Evolutionary conservation across 2,113 vertebrate genomes (phyloP), one percentile per base, ranked within the genome.

Genomic region (Brienomyrus longianalis): DNA sequence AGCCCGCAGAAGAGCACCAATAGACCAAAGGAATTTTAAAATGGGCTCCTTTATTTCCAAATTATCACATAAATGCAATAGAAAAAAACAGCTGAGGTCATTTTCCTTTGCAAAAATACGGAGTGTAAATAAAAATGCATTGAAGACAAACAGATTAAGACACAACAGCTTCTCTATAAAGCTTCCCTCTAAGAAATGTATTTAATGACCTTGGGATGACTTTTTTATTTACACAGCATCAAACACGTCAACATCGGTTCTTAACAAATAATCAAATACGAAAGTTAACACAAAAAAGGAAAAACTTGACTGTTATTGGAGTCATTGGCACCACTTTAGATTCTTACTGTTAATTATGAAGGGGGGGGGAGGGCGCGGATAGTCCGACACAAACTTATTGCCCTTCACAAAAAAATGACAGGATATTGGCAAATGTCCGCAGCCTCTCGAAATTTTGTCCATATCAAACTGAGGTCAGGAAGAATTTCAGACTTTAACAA

Each of bases 61-160:
- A 98, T 97, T 97, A 96, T 97, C 97, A 97, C 97, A 98, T 97
- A 98, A 98, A 98, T 98, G 97, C 96, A 97, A 93, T 90, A 91
- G n/a, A 94, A 94, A 94, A 91, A 94, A 94, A 96, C 94, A 91
- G 91, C 94, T 92, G 92, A 96, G 90, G 90, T 94, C 95, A 97
- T 97, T 92, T 92, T 93, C 93, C 93, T 92, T 97, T 96, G 92
- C 97, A 98, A 95, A 95, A 98, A 96, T 96, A 97, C 96, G 94
- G 96, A 97, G 97, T 96, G 97, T 48, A 96, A 97, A 94, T 94
- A 96, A 97, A 96, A 96, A 93, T 89, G 92, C 91, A 94, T 95
- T 92, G 95, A 93, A 94, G 95, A 95, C 95, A 89, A 89, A 94
- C 93, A 95, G 93, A 93, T 92, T 93, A 92, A 96, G 94, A 93